Evolutionary conservation across 2,888 invertebrate species (phyloP).

Genomic region (Gari tellinella): DNA sequence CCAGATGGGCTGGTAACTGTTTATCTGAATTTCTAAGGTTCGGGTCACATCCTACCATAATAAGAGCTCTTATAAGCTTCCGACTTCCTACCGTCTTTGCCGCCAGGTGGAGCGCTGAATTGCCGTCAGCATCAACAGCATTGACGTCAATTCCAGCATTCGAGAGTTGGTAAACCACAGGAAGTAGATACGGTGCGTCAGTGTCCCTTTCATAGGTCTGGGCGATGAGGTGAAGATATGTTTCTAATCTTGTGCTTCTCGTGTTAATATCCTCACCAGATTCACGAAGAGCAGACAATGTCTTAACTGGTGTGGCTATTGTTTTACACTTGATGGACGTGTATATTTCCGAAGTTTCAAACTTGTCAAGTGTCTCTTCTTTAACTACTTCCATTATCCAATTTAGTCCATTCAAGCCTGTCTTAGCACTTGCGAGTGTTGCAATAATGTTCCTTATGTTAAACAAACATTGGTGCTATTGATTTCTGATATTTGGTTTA

Average conservation of each 20-base stretch:
- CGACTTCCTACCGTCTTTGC: slow-evolving; percentile 13
- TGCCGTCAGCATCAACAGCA: slow-evolving; percentile 32
- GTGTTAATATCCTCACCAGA: slow-evolving; percentile 25
- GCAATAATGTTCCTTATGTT: too few relatives aligned
- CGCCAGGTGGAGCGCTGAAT: slow-evolving; percentile 48
- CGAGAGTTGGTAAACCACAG: slow-evolving; percentile 46
- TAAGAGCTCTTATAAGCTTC: slow-evolving; percentile 29
- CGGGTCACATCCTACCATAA: slow-evolving; percentile 46
- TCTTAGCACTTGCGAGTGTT: too few relatives aligned
- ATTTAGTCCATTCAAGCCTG: too few relatives aligned
- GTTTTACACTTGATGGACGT: slow-evolving; percentile 27
- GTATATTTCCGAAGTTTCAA: slow-evolving; percentile 26
- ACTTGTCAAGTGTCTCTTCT: background rate
- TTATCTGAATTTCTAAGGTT: slow-evolving; percentile 11
- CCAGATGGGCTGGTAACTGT: slow-evolving; percentile 16
- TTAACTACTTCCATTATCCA: too few relatives aligned
- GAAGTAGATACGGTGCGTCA: slow-evolving; percentile 36
- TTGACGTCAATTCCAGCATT: slow-evolving; percentile 42
- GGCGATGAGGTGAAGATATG: slow-evolving; percentile 40
- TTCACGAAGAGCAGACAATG: slow-evolving; percentile 19
- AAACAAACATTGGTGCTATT: too few relatives aligned
- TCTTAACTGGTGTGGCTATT: slow-evolving; percentile 30
- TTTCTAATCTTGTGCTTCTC: slow-evolving; percentile 19
- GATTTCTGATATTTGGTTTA: too few relatives aligned
- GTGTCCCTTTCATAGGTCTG: slow-evolving; percentile 15